Conservation (phyloP, 2,797 vertebrate species). For the Pterois miles region DNA sequence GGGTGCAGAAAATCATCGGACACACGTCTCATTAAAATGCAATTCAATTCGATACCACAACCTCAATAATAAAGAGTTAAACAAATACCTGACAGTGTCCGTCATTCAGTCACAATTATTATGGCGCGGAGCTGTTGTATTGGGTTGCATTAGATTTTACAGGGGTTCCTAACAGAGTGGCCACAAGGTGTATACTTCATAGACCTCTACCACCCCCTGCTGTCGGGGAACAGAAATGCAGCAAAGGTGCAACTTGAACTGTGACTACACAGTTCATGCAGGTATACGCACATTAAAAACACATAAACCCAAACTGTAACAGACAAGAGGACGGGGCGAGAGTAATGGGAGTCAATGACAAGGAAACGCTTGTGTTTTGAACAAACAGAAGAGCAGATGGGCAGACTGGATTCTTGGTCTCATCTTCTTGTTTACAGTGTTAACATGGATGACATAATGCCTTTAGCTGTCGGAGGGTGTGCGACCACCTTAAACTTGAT, state of each 20-base stretch:
- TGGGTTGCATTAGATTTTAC: neutral
- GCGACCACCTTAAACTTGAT: slow-evolving; percentile 5
- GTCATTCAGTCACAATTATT: neutral
- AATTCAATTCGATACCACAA: neutral
- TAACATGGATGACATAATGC: slow-evolving; percentile 56
- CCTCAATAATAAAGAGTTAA: neutral
- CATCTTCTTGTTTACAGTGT: slow-evolving; percentile 53
- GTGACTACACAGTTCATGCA: neutral
- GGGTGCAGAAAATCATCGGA: neutral
- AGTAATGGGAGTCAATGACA: slow-evolving; percentile 18
- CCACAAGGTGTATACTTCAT: neutral
- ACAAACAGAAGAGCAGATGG: slow-evolving; percentile 22
- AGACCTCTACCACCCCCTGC: slow-evolving; percentile 54
- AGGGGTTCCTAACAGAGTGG: neutral
- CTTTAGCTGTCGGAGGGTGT: slow-evolving; percentile 9
- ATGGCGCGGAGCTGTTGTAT: neutral
- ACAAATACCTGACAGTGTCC: neutral
- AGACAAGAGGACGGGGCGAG: neutral
- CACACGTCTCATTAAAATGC: neutral
- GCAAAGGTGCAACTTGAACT: slow-evolving; percentile 5
- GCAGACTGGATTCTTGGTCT: slow-evolving; percentile 34
- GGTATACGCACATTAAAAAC: neutral
- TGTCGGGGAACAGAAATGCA: slow-evolving; percentile 38
- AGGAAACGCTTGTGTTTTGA: slow-evolving; percentile 47
- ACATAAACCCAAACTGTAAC: neutral